Percentiles rank a stretch among this genome's conserved stretches.
These are phyloP conservation scores for Neosilurus mollespiculum DNA, from an alignment of 2,797 vertebrate genomes.

Conservation along the genomic window DNA sequence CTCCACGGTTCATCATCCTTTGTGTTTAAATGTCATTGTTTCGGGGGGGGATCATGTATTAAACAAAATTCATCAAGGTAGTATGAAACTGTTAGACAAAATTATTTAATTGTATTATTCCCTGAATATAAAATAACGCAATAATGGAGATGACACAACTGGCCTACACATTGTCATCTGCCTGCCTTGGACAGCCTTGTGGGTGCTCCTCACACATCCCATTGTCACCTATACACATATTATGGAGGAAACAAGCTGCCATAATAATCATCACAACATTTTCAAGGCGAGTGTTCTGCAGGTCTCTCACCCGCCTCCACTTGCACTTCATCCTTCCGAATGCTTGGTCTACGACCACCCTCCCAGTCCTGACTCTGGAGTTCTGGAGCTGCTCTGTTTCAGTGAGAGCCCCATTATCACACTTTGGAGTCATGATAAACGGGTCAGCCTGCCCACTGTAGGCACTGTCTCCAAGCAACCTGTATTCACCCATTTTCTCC, in stretches of 20 bases:
- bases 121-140: background rate
- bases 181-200: conserved; percentile 43
- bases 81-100: background rate
- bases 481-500: conserved; percentile 38
- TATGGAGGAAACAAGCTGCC: conserved; percentile 48
- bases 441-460: background rate
- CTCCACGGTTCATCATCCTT: background rate
- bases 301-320: conserved; percentile 33
- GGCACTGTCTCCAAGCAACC: conserved; percentile 18
- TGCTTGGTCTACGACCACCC: background rate
- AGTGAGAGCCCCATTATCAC: background rate
- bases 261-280: conserved; percentile 43
- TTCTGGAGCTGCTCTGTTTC: background rate
- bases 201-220: conserved; percentile 38
- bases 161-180: conserved; percentile 7
- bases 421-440: background rate
- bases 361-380: background rate
- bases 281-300: conserved; percentile 36
- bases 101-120: background rate
- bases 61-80: background rate
- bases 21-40: background rate
- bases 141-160: background rate
- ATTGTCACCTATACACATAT: conserved; percentile 42
- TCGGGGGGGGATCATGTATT: background rate
- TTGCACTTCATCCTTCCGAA: conserved; percentile 40